These are phyloP conservation scores for Torymus texanus DNA, from an alignment of 2,888 invertebrate genomes.

Conservation along the genomic window DNA sequence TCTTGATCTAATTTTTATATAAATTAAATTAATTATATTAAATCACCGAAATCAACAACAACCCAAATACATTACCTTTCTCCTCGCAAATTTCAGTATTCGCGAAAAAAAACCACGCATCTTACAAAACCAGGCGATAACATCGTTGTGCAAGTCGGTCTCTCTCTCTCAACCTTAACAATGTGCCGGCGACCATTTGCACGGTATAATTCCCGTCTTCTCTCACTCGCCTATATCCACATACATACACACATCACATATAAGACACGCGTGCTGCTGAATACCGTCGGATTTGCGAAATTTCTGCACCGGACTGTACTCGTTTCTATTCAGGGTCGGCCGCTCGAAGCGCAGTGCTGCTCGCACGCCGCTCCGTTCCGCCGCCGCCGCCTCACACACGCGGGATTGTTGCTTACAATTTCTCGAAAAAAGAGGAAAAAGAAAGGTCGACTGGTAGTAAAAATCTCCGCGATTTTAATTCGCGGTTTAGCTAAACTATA, in stretches of 20 bases:
- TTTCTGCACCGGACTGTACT: slow-evolving; percentile 55
- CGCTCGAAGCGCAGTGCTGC: slow-evolving; percentile 40
- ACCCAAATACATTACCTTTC: too few relatives aligned
- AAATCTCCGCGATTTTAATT: too few relatives aligned
- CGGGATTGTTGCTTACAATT: slow-evolving; percentile 49
- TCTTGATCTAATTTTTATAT: too few relatives aligned
- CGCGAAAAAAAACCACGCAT: too few relatives aligned
- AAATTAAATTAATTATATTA: too few relatives aligned
- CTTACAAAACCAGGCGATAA: background rate
- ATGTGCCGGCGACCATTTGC: slow-evolving; percentile 41
- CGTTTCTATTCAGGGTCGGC: slow-evolving; percentile 57
- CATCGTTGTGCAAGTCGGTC: background rate
- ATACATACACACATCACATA: slow-evolving; percentile 12
- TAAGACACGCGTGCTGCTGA: slow-evolving; percentile 36
- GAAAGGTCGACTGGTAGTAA: background rate
- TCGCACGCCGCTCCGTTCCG: too few relatives aligned
- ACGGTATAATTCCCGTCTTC: slow-evolving; percentile 31
- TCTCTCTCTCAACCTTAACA: slow-evolving; percentile 1
- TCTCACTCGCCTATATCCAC: too few relatives aligned
- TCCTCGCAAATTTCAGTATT: too few relatives aligned
- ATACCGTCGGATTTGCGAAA: slow-evolving; percentile 55
- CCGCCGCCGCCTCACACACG: too few relatives aligned
- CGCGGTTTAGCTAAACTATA: too few relatives aligned
- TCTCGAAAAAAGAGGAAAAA: slow-evolving; percentile 18
- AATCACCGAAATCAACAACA: too few relatives aligned